Evolutionary conservation across 1,140 invertebrate genomes (phyloP), one percentile per base, ranked within the genome.

Genomic region (Drosophila saltans): DNA sequence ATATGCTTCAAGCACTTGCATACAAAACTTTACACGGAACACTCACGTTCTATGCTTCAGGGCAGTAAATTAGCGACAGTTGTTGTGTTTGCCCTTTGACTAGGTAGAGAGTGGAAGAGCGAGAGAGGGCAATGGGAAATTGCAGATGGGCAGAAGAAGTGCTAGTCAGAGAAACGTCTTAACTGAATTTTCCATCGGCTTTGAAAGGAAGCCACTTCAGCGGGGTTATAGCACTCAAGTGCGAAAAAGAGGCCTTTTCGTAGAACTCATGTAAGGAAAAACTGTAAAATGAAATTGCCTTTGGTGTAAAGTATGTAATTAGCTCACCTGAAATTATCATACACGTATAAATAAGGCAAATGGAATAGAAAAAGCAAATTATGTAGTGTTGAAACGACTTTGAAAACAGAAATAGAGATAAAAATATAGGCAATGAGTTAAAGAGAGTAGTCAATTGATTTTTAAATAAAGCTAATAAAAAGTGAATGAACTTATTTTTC

Each of bases 21-120:
- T 61, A 48, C 10, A 56, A 86, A 85, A 70, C 63, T 85, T 88
- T 79, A 45, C 21, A 70, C 57, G 67, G 61, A 55, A 48, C 76
- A 65, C 45, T 52, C 73, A 69, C 61, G 41, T 66, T 66, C 52
- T 6, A 48, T 52, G n/a, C 58, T 52, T 57, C 24, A 69, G 40
- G 75, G 76, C 63, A 88, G 72, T 86, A 86, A 86, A 88, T 86
- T 86, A 88, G 63, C 58, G 69, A 70, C 83, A 86, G 69, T 72
- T 88, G 78, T 70, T 81, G 69, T 61, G 68, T 81, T 66, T 61
- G 68, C 72, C 52, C 63, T 78, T 58, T 58, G 59, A 74, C 62
- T 48, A 48, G 2, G 45, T 6, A 16, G 21, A 16, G 45, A 16
- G 16, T 16, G 21, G 16, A 48, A 48, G 28, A 30, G 28, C 28